These are phyloP conservation scores for Romanogobio albipinnatus DNA, from an alignment of 2,113 vertebrate species.

Conservation along the genomic window DNA sequence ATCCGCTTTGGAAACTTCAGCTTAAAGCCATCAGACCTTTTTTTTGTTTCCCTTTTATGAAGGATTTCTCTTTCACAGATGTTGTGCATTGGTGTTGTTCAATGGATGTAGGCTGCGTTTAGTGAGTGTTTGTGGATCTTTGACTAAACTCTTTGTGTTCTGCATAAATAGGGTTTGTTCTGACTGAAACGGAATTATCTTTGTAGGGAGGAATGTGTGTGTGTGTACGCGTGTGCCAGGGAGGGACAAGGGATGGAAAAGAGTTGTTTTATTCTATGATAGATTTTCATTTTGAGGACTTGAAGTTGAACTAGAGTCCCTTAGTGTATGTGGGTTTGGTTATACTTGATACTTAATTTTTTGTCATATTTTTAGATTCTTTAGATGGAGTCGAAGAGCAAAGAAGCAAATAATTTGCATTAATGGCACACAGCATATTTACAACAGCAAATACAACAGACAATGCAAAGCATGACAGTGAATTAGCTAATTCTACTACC, in stretches of 20 bases:
- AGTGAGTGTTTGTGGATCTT: background rate
- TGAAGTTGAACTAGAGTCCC: background rate
- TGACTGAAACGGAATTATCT: background rate
- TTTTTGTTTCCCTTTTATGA: background rate
- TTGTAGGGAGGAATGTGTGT: background rate
- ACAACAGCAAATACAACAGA: background rate
- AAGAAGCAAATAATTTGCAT: background rate
- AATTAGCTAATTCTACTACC: background rate
- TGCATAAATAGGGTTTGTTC: background rate
- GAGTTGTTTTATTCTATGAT: background rate
- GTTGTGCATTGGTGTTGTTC: background rate
- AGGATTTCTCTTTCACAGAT: background rate
- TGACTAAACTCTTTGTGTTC: conserved; percentile 23
- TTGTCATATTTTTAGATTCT: background rate
- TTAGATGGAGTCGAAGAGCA: background rate
- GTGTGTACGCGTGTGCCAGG: background rate
- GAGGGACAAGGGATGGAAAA: background rate
- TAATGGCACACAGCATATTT: background rate
- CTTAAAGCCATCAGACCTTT: background rate
- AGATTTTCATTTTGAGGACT: background rate
- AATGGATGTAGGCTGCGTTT: background rate
- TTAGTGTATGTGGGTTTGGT: background rate
- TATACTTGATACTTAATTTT: background rate
- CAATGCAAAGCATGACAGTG: background rate
- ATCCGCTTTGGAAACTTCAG: background rate